A percentile compares a stretch with the other conserved stretches of the same genome.
Conservation (phyloP, 35 echinoderm and acorn worm species). For the Holothuria glaberrima region DNA sequence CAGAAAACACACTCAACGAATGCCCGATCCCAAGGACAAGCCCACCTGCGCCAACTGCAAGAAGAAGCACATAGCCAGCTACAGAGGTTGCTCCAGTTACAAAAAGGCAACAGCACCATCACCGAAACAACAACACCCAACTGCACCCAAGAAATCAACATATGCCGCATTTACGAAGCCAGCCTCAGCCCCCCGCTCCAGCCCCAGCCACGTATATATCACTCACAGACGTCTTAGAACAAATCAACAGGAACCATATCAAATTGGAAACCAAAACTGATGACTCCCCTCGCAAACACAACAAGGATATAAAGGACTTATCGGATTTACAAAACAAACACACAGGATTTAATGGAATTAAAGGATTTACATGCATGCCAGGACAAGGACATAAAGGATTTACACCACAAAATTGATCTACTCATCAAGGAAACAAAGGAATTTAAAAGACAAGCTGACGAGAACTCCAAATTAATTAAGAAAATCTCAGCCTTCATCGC, state of each 20-base stretch:
- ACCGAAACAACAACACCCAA: background rate
- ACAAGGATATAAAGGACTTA: background rate
- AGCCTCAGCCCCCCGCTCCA: background rate
- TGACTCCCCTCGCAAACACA: background rate
- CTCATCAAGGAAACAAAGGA: background rate
- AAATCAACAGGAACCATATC: too few species aligned
- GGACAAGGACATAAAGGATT: background rate
- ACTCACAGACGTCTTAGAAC: background rate
- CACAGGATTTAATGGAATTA: too few species aligned
- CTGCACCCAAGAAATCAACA: background rate
- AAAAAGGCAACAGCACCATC: background rate
- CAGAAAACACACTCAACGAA: background rate
- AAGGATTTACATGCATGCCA: background rate
- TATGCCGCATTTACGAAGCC: too few species aligned
- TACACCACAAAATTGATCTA: background rate
- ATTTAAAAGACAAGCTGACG: background rate
- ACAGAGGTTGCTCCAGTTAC: conserved; percentile 27
- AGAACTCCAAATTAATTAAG: background rate
- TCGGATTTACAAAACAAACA: too few species aligned
- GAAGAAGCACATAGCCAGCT: conserved; percentile 7
- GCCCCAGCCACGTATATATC: background rate
- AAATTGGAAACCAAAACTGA: too few species aligned
- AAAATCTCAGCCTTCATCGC: background rate
- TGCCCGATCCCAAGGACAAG: background rate
- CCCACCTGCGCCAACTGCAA: conserved; percentile 33